Evolutionary conservation across 2,113 vertebrate species (phyloP).

Genomic region (Clarias batrachus): DNA sequence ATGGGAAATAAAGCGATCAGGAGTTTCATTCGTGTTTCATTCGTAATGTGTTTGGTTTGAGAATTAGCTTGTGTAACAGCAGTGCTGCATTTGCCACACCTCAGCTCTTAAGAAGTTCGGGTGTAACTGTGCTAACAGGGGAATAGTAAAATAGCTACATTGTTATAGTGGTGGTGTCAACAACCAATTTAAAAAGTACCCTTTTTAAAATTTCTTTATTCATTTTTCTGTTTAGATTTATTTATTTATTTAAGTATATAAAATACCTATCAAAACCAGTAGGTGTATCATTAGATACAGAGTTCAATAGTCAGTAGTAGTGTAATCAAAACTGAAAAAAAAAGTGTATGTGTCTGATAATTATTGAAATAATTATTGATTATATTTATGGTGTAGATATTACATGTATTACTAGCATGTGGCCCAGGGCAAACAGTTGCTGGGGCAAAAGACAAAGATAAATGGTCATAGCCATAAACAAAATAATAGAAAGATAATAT

Average conservation of each 20-base stretch:
- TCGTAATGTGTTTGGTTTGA: neutral
- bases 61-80: neutral
- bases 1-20: constrained; percentile 47
- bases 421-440: neutral
- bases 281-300: neutral
- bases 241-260: neutral
- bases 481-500: neutral
- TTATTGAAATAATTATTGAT: neutral
- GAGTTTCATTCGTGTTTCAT: constrained; percentile 35
- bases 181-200: neutral
- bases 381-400: neutral
- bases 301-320: too few relatives aligned
- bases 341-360: neutral
- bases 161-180: neutral
- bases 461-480: neutral
- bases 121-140: neutral
- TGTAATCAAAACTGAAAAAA: too few relatives aligned
- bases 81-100: neutral
- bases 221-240: too few relatives aligned
- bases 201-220: neutral
- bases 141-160: neutral
- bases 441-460: neutral
- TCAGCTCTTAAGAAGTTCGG: neutral
- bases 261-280: neutral
- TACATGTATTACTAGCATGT: neutral